Base-by-base conservation (phyloP, 2,113 vertebrate species). In the Cricetomys ansorgei region DNA sequence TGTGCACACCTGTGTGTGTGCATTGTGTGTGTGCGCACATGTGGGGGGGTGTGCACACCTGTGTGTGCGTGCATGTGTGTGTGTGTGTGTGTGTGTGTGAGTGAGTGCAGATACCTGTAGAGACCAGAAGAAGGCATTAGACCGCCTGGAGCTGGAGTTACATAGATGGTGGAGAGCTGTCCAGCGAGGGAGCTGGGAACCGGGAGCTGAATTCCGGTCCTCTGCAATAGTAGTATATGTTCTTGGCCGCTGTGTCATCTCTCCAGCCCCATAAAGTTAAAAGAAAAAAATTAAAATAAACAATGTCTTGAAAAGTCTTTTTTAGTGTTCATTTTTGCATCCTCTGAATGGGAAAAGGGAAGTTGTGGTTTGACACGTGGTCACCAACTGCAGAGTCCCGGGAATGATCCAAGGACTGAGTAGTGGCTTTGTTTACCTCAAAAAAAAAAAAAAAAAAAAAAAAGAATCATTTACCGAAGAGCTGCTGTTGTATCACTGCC, bases 311-410 rank as follows among this genome's bases (percentile, higher is more conserved):
- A 31, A 25, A 0, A 0, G 27, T 53, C 45, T 69, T 25, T 15
- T 29, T 50, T 43, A 27, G 13, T 23, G n/a, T 27, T 45, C 34
- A 10, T 6, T 8, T 45, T 16, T 7, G 5, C 9, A 40, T 76
- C 53, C 76, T 76, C 48, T 9, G 11, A 17, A 12, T 10, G 16
- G 29, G 17, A 43, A 50, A 64, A 29, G 40, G 6, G n/a, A 48
- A 29, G 4, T 23, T 37, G 48, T n/a, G 19, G n/a, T 21, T 37
- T 76, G 8, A 19, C 1, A 0, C 2, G 0, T 1, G 8, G 76
- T 45, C 25, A 0, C 0, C 0, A 43, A 17, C 19, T 1, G 0
- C 0, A 3, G 1, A 23, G 19, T 8, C n/a, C 23, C 1, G 0
- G 0, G 37, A 29, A 17, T 10, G 1, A 19, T 31, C 43, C 11